Evolutionary conservation across 2,888 invertebrate genomes (phyloP).

Genomic region (Thecocarcelia acutangulata): DNA sequence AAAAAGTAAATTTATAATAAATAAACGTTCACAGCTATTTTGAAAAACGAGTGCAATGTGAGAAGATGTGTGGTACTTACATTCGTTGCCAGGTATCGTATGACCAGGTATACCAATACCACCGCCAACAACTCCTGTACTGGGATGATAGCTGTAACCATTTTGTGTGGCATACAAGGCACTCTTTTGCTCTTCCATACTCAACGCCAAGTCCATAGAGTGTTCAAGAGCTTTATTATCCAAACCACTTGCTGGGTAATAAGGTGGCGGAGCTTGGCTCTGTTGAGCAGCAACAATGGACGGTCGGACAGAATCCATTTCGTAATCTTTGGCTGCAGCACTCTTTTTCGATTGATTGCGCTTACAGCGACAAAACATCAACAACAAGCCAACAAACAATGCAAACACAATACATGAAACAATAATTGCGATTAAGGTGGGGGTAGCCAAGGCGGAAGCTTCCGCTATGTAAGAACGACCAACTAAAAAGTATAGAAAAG

Average conservation of each 20-base stretch:
- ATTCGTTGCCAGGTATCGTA: slow-evolving; percentile 89
- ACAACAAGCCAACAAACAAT: slow-evolving; percentile 87
- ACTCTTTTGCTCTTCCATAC: slow-evolving; percentile 92
- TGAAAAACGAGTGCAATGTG: slow-evolving; percentile 22
- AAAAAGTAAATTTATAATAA: slow-evolving; percentile 27
- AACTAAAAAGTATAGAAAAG: slow-evolving; percentile 82
- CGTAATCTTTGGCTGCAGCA: slow-evolving; percentile 91
- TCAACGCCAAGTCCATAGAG: slow-evolving; percentile 91
- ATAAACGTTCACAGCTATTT: slow-evolving; percentile 28
- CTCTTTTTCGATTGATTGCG: slow-evolving; percentile 91
- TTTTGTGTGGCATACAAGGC: slow-evolving; percentile 91
- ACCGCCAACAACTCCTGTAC: slow-evolving; percentile 82
- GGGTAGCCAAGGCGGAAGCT: slow-evolving; percentile 88
- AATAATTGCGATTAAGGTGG: slow-evolving; percentile 89
- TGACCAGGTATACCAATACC: slow-evolving; percentile 84
- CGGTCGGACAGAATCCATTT: slow-evolving; percentile 93
- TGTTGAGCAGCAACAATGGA: slow-evolving; percentile 91
- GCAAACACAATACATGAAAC: slow-evolving; percentile 91
- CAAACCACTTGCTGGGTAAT: slow-evolving; percentile 92
- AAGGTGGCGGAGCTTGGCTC: slow-evolving; percentile 93
- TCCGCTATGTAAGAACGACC: slow-evolving; percentile 91
- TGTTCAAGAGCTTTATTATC: slow-evolving; percentile 96
- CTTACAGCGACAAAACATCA: slow-evolving; percentile 93
- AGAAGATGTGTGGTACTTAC: slow-evolving; percentile 83
- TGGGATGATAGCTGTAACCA: slow-evolving; percentile 92